These are phyloP conservation scores for Agrochola lychnidis DNA, from an alignment of 2,888 invertebrate species.

Conservation along the genomic window DNA sequence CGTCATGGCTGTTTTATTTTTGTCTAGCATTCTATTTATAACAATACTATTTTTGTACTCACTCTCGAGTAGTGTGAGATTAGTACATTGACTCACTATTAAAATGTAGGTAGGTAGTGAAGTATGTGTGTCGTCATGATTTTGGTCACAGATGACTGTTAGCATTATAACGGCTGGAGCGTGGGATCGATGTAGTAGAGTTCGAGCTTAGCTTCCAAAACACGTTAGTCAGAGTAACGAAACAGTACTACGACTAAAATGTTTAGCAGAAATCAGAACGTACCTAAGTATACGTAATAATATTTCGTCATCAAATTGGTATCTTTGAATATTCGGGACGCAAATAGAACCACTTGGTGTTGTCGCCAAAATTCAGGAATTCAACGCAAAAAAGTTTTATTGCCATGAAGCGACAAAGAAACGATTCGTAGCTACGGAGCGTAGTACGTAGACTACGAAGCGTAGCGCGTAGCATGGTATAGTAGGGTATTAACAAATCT, in stretches of 20 bases:
- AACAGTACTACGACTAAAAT: constrained; percentile 51
- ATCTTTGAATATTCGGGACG: constrained; percentile 42
- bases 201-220: constrained; percentile 44
- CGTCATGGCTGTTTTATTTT: constrained; percentile 49
- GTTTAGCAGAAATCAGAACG: constrained; percentile 36
- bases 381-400: constrained; percentile 30
- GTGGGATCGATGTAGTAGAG: constrained; percentile 43
- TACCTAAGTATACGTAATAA: constrained; percentile 7
- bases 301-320: constrained; percentile 57
- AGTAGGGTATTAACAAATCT: constrained; percentile 13
- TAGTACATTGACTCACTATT: constrained; percentile 49
- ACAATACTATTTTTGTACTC: constrained; percentile 36
- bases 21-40: constrained; percentile 47
- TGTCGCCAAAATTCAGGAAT: constrained; percentile 49
- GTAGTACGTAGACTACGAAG: neutral
- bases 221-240: constrained; percentile 61
- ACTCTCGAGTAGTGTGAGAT: constrained; percentile 15
- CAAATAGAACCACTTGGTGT: constrained; percentile 40
- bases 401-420: neutral
- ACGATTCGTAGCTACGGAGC: constrained; percentile 1
- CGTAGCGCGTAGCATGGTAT: constrained; percentile 5
- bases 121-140: constrained; percentile 35
- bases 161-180: constrained; percentile 37
- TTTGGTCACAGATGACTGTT: constrained; percentile 48
- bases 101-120: constrained; percentile 35